Evolutionary conservation across 2,888 invertebrate genomes (phyloP), one percentile per base, ranked within the genome.

Genomic region (Lasioglossum calceatum): DNA sequence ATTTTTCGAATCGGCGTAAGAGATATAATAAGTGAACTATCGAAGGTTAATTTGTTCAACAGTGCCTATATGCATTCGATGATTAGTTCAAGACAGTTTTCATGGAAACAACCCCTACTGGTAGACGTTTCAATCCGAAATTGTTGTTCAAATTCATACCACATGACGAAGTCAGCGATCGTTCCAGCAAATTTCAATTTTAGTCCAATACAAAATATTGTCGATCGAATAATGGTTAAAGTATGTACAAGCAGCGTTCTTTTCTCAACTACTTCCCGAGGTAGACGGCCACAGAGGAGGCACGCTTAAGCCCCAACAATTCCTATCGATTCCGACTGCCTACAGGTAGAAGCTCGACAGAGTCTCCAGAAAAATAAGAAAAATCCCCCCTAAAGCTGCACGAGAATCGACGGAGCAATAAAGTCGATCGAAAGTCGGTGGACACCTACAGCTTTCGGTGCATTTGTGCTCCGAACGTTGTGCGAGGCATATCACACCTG

Each of bases 401-500:
- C n/a, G 39, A 42, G 39, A 39, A 70, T 70, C 70, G 70, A 70
- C 70, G n/a, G 12, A 70, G n/a, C 70, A 70, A 70, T 70, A 70
- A 70, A 70, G 70, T 70, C 23, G 39, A 76, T 72, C 64, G 50
- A 39, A 71, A 32, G 36, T 58, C n/a, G n/a, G 70, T 80, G 42
- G 78, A 67, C 70, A n/a, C 74, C 80, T 74, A 86, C 82, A 54
- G 67, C 36, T 85, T 85, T 64, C 70, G 32, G 79, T 87, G 71
- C 90, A 85, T 81, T 82, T 77, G 84, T 73, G 85, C 86, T 77
- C 75, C 61, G 82, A 78, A 83, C 88, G 73, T 71, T 77, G 79
- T 50, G 82, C 82, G 75, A 88, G 76, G 75, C 90, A 58, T 88
- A 90, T 87, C 88, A 87, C 91, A 91, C 91, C 91, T 91, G 91